These are phyloP conservation scores for Spialia ferax DNA, from an alignment of 2,888 invertebrate species.

Conservation along the genomic window DNA sequence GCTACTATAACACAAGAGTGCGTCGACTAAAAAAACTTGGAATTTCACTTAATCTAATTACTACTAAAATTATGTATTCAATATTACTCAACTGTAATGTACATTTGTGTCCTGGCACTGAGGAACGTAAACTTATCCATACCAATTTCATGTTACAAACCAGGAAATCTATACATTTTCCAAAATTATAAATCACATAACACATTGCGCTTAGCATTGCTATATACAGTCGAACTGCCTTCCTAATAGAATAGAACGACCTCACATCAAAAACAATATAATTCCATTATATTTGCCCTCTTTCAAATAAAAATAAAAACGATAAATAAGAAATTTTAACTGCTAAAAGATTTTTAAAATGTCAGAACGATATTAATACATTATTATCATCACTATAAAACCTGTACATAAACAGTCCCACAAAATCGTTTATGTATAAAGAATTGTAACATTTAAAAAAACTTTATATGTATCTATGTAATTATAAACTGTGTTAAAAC, in stretches of 20 bases:
- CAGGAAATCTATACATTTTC: slow-evolving; percentile 44
- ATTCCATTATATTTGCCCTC: slow-evolving; percentile 33
- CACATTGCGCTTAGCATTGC: slow-evolving; percentile 59
- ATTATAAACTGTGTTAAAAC: slow-evolving; percentile 62
- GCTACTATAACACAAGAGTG: slow-evolving; percentile 68
- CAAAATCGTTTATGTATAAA: slow-evolving; percentile 62
- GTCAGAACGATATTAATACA: slow-evolving; percentile 17
- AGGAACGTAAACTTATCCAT: slow-evolving; percentile 51
- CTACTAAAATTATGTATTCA: slow-evolving; percentile 53
- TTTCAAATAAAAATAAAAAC: slow-evolving; percentile 38
- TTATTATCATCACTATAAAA: slow-evolving; percentile 44
- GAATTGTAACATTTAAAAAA: slow-evolving; percentile 70
- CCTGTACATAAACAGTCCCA: slow-evolving; percentile 66
- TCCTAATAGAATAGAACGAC: slow-evolving; percentile 37
- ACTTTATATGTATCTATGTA: slow-evolving; percentile 44
- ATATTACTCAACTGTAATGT: slow-evolving; percentile 64
- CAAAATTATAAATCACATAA: slow-evolving; percentile 48
- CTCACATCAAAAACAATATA: slow-evolving; percentile 34
- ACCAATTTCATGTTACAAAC: slow-evolving; percentile 46
- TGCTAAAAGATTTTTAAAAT: slow-evolving; percentile 31
- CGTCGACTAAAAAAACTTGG: slow-evolving; percentile 66
- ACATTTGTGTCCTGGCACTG: slow-evolving; percentile 54
- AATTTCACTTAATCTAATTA: slow-evolving; percentile 62
- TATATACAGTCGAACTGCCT: slow-evolving; percentile 45
- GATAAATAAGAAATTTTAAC: slow-evolving; percentile 19